Base-by-base conservation (phyloP, 92 coral and sea anemone genomes). In the Anthopleura xanthogrammica region DNA sequence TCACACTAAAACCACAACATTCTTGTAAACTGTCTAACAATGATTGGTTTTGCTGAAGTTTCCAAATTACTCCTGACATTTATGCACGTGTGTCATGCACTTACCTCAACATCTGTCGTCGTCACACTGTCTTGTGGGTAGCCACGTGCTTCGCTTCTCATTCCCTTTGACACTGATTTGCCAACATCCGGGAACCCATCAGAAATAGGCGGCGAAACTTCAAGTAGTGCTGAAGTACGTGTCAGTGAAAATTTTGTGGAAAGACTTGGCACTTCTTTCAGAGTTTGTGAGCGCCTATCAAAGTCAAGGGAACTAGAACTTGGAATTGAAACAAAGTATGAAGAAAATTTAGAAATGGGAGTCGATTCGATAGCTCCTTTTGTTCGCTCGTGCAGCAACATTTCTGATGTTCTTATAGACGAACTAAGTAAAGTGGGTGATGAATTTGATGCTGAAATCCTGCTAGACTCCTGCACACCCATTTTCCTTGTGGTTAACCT, bases 61-160 rank as follows among this genome's bases (percentile, higher is more conserved):
- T 60, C 82, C 48, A 56, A 68, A 79, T 36, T n/a, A 54, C 36
- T 36, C 29, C 42, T 62, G 83, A 65, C 75, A 42, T 42, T 24
- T 7, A 29, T 2, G 19, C 84, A 81, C 84, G 84, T 81, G 84
- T 20, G n/a, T 42, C n/a, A 64, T 17, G 39, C 29, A 81, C 84
- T 81, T 81, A 81, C 84, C 84, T 68, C 58, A 41, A 70, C 84
- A 81, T 70, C 77, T 81, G 77, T n/a, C 56, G 77, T 81, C 77
- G 42, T 13, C 52, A 23, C 41, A 48, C 77, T 70, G 62, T 62
- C 75, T 79, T 79, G 41, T 77, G 80, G 60, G 43, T 77, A 8
- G 41, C 7, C 43, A 50, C 8, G 46, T 56, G 42, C 8, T 77
- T 20, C n/a, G 41, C 8, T 16, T 57, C 70, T n/a, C 36, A 14